Conservation (phyloP, 2,888 invertebrate species). For the Timema podura region DNA sequence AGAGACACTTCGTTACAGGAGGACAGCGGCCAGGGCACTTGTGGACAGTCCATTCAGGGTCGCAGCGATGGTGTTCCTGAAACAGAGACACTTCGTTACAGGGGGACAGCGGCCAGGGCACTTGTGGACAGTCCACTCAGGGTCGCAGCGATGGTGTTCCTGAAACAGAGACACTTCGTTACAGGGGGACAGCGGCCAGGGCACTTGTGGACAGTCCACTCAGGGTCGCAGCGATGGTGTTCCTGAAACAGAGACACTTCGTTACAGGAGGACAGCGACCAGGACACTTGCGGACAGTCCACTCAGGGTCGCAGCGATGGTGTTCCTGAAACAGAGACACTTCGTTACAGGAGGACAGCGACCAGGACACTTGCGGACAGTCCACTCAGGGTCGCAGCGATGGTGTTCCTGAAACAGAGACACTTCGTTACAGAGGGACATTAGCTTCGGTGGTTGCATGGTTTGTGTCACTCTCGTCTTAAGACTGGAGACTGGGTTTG, state of each 20-base stretch:
- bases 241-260: conserved; percentile 29
- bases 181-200: too few relatives aligned
- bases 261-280: too few relatives aligned
- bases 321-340: conserved; percentile 33
- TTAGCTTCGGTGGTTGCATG: too few relatives aligned
- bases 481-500: too few relatives aligned
- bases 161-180: conserved; percentile 19
- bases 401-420: conserved; percentile 36
- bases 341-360: too few relatives aligned
- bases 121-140: conserved; percentile 46
- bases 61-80: conserved; percentile 44
- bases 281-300: too few relatives aligned
- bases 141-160: conserved; percentile 46
- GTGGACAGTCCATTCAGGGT: conserved; percentile 46
- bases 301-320: conserved; percentile 48
- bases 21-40: too few relatives aligned
- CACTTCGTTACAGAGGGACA: neutral
- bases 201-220: conserved; percentile 45
- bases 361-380: too few relatives aligned
- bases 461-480: too few relatives aligned
- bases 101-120: too few relatives aligned
- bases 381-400: conserved; percentile 48
- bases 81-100: neutral
- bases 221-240: conserved; percentile 47
- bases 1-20: neutral